Conservation (phyloP, 1,140 invertebrate species). For the Drosophila parabipectinata region DNA sequence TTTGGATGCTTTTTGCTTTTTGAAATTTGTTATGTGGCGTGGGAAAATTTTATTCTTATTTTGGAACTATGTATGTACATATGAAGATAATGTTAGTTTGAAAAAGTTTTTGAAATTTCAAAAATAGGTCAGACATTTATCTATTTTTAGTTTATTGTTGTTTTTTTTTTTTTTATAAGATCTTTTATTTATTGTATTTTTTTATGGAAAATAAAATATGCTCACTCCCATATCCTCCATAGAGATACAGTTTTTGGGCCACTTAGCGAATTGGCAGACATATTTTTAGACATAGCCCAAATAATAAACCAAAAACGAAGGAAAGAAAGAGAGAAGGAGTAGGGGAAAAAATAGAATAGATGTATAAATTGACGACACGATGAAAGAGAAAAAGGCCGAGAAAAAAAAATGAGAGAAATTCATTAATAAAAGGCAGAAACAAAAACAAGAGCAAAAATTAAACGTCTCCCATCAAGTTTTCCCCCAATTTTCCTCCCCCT, state of each 20-base stretch:
- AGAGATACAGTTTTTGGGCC: slow-evolving; percentile 57
- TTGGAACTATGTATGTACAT: no score
- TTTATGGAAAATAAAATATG: slow-evolving; percentile 5
- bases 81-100: no score
- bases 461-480: slow-evolving; percentile 37
- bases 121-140: background rate
- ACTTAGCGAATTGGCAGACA: slow-evolving; percentile 78
- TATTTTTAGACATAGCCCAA: slow-evolving; percentile 69
- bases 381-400: slow-evolving; percentile 1
- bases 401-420: slow-evolving; percentile 47
- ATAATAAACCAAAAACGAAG: slow-evolving; percentile 48
- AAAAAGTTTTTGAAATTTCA: background rate
- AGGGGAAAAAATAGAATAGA: slow-evolving; percentile 16
- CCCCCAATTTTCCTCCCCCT: background rate
- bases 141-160: background rate
- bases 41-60: background rate
- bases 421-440: slow-evolving; percentile 43
- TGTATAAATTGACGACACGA: background rate
- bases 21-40: background rate
- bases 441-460: slow-evolving; percentile 48
- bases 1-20: background rate
- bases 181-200: background rate
- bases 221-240: slow-evolving; percentile 37
- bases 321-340: background rate
- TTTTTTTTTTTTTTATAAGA: background rate